Percentiles rank a stretch among this genome's conserved stretches.
phyloP scores from a whole-genome alignment of 2,888 invertebrate genomes.

The Drosophila vallismaia region DNA sequence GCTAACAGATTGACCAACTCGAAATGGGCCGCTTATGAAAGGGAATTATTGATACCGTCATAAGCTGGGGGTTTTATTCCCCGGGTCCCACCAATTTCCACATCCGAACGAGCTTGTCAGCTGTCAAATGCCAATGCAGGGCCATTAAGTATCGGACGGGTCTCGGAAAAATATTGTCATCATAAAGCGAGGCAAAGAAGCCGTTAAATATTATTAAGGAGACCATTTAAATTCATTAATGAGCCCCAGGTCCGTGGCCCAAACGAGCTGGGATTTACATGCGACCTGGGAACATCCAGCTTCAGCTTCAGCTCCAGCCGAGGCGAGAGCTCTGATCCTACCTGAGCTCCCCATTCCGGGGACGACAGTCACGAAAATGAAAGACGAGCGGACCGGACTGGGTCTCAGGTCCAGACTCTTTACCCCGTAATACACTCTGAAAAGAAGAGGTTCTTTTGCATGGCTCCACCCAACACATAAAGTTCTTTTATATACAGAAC shows the following conservation, averaged over 20 bases:
- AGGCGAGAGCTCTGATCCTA: slow-evolving; percentile 38
- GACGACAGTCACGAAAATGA: slow-evolving; percentile 65
- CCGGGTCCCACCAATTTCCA: slow-evolving; percentile 36
- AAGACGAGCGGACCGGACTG: slow-evolving; percentile 62
- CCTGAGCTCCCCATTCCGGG: slow-evolving; percentile 52
- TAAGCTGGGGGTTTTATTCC: slow-evolving; percentile 62
- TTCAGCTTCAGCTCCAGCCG: slow-evolving; percentile 17
- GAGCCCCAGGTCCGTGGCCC: slow-evolving; percentile 64
- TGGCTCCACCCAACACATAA: too few species aligned
- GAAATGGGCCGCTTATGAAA: slow-evolving; percentile 61
- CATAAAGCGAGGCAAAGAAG: slow-evolving; percentile 83
- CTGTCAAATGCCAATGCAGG: slow-evolving; percentile 75
- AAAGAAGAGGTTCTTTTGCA: background rate
- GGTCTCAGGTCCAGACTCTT: slow-evolving; percentile 30
- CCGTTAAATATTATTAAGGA: slow-evolving; percentile 84
- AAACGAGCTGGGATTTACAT: slow-evolving; percentile 67
- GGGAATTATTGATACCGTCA: slow-evolving; percentile 81
- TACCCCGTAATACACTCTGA: slow-evolving; percentile 1
- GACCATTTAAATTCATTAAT: slow-evolving; percentile 84
- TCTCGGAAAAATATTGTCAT: slow-evolving; percentile 81
- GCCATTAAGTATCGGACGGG: slow-evolving; percentile 71
- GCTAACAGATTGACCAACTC: slow-evolving; percentile 62
- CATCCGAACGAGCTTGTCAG: slow-evolving; percentile 73
- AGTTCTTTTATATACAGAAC: background rate
- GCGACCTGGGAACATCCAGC: slow-evolving; percentile 55